Base-by-base conservation (phyloP, 2,888 invertebrate genomes). In the Desoria tigrina region DNA sequence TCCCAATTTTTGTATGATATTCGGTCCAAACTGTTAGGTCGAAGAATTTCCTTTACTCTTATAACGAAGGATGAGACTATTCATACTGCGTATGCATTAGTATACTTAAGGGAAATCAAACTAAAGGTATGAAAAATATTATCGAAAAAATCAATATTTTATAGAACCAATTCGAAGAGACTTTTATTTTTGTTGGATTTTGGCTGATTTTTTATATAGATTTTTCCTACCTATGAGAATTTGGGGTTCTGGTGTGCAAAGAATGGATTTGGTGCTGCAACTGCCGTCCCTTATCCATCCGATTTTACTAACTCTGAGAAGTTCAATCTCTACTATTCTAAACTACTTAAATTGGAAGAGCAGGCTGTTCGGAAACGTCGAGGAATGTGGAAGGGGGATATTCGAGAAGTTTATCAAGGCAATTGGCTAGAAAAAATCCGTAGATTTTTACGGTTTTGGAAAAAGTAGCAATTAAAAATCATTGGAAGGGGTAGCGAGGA, bases 181-280 rank as follows among this genome's bases (percentile, higher is more conserved):
- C 32, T 32, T n/a, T n/a, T n/a, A 32, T 32, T 32, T 32, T 6
- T 55, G 37, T 27, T 51, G 16, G 6, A 18, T 23, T 21, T 42
- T 21, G 2, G 18, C 21, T 37, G 7, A 37, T 45, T 57, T 4
- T 57, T 42, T 21, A 2, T 39, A 21, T 42, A 57, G 56, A 39
- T 57, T 11, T 32, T 57, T 37, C 56, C 56, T 6, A 26, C 28
- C 18, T 59, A 59, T 27, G 45, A 59, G 27, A 49, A 59, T 27
- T 11, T 59, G 2, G 45, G 45, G 14, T 27, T 45, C 27, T 59
- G 59, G 59, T 59, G 59, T 21, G 59, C 24, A 11, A 7, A 42
- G 18, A 59, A 59, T 45, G 59, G 59, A n/a, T 59, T 59, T 59
- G 59, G 39, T 2, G 28, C 45, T 14, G 39, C 49, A n/a, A 45